Base-by-base conservation (phyloP, 2,113 vertebrate species). In the Apeltes quadracus region DNA sequence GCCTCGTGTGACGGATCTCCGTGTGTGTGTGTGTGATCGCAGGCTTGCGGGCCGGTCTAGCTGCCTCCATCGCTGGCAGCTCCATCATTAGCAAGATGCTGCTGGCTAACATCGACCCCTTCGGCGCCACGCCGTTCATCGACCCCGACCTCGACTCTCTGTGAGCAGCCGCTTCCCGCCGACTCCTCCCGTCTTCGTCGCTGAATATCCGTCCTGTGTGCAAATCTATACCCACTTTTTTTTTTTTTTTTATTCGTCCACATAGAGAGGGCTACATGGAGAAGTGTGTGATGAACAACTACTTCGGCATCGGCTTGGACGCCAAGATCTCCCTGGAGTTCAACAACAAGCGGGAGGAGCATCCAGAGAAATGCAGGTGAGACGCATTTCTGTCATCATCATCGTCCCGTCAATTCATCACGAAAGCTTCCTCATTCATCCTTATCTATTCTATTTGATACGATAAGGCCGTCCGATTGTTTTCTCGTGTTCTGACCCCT, bases 71-170 rank as follows among this genome's bases (percentile, higher is more conserved):
- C 75, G 98, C 97, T 53, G 98, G 98, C 84, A 99, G 98, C 91
- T 99, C 97, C 53, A 99, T 99, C 86, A 99, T 99, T 87, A 99
- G 97, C 91, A 99, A 99, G 93, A 99, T 99, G 98, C 93, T 99
- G 65, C 90, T 99, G 75, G 97, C 98, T 68, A 98, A 99, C 87
- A 97, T 96, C 3, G 98, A 99, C 91, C 96, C 97, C 2, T 98
- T 97, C 58, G 97, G 97, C 76, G 97, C 97, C 76, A 98, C 96
- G 0, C 95, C 97, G 1, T 99, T 99, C 90, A 98, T 98, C 71
- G 98, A 99, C 88, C 96, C 96, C 0, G 98, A 99, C 89, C 94
- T 95, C 75, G 98, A 99, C 87, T 96, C 95, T 0, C 69, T 99
- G 98, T 99, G 94, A 97, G 97, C 90, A 82, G 2, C 13, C 32